Percentiles rank a stretch among this genome's conserved stretches.
phyloP scores from a whole-genome alignment of 2,797 vertebrate genomes.

The Falco columbarius region DNA sequence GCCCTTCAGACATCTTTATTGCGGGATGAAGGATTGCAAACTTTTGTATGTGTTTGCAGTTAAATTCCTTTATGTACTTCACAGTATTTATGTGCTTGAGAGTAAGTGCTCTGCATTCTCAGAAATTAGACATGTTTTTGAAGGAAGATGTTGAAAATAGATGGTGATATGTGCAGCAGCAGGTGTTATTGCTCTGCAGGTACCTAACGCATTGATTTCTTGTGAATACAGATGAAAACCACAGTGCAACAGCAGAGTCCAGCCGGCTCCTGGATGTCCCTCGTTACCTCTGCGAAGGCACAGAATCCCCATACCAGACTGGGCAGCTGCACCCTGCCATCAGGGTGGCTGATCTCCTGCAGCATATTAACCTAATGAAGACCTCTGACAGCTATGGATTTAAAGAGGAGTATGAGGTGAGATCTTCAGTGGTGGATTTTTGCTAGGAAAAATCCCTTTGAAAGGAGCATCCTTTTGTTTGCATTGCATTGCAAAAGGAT shows the following conservation, averaged over 20 bases:
- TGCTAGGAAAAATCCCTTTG: slow-evolving; percentile 1
- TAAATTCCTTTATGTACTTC: neutral
- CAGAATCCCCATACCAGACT: slow-evolving; percentile 96
- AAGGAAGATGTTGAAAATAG: neutral
- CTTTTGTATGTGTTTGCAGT: neutral
- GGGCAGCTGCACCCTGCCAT: slow-evolving; percentile 98
- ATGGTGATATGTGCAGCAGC: neutral
- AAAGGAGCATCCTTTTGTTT: neutral
- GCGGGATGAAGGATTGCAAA: neutral
- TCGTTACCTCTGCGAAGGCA: slow-evolving; percentile 96
- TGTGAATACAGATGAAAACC: slow-evolving; percentile 91
- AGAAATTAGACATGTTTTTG: neutral
- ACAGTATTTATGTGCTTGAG: neutral
- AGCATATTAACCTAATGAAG: slow-evolving; percentile 99
- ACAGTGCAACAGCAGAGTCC: slow-evolving; percentile 91
- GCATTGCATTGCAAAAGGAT: neutral
- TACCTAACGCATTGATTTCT: slow-evolving; percentile 48
- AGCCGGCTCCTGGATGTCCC: slow-evolving; percentile 94
- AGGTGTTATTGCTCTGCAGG: neutral
- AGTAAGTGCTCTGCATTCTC: neutral
- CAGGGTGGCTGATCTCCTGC: slow-evolving; percentile 95
- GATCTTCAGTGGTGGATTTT: slow-evolving; percentile 52
- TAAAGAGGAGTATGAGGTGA: slow-evolving; percentile 99
- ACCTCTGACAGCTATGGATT: slow-evolving; percentile 99
- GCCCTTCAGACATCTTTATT: slow-evolving; percentile 34